phyloP scores from a whole-genome alignment of 64 coral and sea anemone genomes.

The Exaiptasia diaphana region DNA sequence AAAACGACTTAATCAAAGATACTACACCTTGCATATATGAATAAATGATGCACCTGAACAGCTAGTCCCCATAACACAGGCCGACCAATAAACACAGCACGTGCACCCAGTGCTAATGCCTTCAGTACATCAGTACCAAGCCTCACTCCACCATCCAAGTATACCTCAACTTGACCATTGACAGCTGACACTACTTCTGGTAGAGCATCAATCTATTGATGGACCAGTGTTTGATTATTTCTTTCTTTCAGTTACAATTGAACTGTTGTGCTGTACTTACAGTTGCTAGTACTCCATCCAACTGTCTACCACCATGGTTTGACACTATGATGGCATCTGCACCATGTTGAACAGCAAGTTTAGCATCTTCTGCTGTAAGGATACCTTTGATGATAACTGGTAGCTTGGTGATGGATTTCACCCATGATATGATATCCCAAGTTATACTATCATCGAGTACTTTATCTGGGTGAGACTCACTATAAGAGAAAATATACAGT shows the following conservation, averaged over 20 bases:
- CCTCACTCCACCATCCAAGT: conserved; percentile 83
- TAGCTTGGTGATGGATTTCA: conserved; percentile 50
- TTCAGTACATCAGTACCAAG: conserved; percentile 83
- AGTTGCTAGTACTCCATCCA: conserved; percentile 42
- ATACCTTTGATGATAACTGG: conserved; percentile 66
- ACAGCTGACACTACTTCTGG: conserved; percentile 74
- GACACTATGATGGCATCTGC: conserved; percentile 59
- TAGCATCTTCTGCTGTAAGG: conserved; percentile 62
- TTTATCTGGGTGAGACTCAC: conserved; percentile 35
- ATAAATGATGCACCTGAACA: conserved; percentile 30
- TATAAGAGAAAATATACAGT: conserved; percentile 39
- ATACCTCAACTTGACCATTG: conserved; percentile 60
- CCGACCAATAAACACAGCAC: conserved; percentile 81
- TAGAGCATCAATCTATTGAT: conserved; percentile 70
- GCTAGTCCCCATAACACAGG: conserved; percentile 74
- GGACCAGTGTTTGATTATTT: background rate
- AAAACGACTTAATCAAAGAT: background rate
- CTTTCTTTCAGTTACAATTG: background rate
- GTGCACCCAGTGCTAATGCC: conserved; percentile 77
- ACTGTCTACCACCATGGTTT: conserved; percentile 63
- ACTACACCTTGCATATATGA: background rate
- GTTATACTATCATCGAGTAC: too few relatives aligned
- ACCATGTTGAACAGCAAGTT: conserved; percentile 35
- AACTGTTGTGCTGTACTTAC: background rate
- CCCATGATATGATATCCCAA: conserved; percentile 45